Evolutionary conservation across 2,797 vertebrate genomes (phyloP), one percentile per base, ranked within the genome.

Genomic region (Trachops cirrhosus): DNA sequence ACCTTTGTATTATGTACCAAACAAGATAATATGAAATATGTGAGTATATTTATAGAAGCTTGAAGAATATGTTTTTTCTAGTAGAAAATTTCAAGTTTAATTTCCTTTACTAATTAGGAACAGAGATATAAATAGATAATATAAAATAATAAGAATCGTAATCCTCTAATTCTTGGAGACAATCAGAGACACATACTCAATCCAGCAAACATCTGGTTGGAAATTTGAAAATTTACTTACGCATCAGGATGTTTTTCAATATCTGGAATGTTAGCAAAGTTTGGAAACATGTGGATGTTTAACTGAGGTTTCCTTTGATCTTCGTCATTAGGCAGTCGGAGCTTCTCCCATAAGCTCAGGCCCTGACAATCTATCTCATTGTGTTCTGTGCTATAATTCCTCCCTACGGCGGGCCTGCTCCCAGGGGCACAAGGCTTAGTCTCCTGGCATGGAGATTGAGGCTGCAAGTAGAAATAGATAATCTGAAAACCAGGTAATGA

Each of bases 401-500:
- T 78, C 78, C 54, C 48, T n/a, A 24, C 14, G 8, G 10, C 34
- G n/a, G 52, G n/a, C 6, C n/a, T 32, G 37, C 5, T 70, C 26
- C 88, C 22, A 22, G 39, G 19, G 91, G 74, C 70, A 26, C 0
- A 0, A 93, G 71, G 71, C 78, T 32, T 9, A n/a, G 41, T 74
- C 68, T 77, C 57, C 82, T 83, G 64, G 78, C n/a, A 34, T 68
- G 5, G 68, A 77, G 78, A 11, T 18, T 46, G 83, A 91, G 29
- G 52, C 44, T 54, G 15, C 67, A 91, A 88, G 79, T 92, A 86
- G 37, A 89, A 70, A 50, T 32, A 50, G 91, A 84, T 89, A 9
- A 93, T 94, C 85, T 67, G 90, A 82, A 95, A 96, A 91, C 41
- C 90, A 92, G 88, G 59, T 86, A 77, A 88, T 52, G n/a, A 50